These are phyloP conservation scores for Progne subis DNA, from an alignment of 2,113 vertebrate species.

Conservation along the genomic window DNA sequence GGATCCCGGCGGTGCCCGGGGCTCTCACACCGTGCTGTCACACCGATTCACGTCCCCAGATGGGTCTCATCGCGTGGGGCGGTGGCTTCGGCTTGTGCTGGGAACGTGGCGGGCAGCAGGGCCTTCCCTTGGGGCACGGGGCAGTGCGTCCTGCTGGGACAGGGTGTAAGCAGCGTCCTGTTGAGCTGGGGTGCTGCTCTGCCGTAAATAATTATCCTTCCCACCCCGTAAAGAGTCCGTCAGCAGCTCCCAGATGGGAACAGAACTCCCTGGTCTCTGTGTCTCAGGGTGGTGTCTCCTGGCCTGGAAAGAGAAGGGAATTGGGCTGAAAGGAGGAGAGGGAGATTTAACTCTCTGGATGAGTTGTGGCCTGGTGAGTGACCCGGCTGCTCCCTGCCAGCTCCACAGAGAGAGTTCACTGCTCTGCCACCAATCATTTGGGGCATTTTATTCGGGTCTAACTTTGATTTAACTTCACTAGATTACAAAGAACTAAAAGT, in stretches of 20 bases:
- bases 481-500: constrained; percentile 28
- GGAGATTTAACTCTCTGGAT: neutral
- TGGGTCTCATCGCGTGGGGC: rapidly evolving
- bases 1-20: too few species aligned
- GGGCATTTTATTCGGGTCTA: neutral
- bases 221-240: neutral
- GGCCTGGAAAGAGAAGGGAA: neutral
- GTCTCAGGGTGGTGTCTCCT: neutral
- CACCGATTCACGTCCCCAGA: rapidly evolving
- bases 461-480: constrained; percentile 28
- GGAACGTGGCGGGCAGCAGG: neutral
- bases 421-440: neutral
- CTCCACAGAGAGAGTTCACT: neutral
- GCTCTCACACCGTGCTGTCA: rapidly evolving
- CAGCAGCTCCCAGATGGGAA: rapidly evolving
- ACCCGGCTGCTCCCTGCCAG: rapidly evolving
- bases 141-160: neutral
- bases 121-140: neutral
- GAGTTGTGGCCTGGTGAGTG: neutral
- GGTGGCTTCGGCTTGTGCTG: neutral
- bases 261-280: neutral
- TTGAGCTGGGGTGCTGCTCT: rapidly evolving
- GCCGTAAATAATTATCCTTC: neutral
- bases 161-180: neutral
- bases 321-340: neutral